Evolutionary conservation across 1,140 invertebrate genomes (phyloP), one percentile per base, ranked within the genome.

Genomic region (Popillia japonica): DNA sequence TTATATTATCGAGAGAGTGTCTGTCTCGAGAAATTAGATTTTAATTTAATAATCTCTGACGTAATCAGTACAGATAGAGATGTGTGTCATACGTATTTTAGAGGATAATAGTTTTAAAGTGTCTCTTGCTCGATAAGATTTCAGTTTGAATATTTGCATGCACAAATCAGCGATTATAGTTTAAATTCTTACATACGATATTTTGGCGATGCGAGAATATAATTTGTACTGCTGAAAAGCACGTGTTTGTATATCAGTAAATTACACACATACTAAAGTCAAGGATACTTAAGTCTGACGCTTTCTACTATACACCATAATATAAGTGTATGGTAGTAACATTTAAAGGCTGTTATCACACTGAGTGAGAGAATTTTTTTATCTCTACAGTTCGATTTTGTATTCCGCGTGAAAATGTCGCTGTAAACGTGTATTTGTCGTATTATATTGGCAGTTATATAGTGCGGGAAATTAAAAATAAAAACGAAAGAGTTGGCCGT

Each of bases 241-340:
- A 64, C 61, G 61, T 64, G 61, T 64, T 64, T 64, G 61, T 64
- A 64, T 64, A 64, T 64, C 61, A 64, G 61, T 8, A 64, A 64
- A 64, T 64, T 64, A 64, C 61, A 64, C 11, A 27, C 23, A n/a
- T n/a, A 64, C 61, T 64, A 64, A 64, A 64, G 61, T 64, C 61
- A 64, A 64, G 61, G 61, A 64, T 64, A 64, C 22, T 27, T 64
- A 64, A 64, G 4, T 64, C 61, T 11, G 61, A 11, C 61, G 61
- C 61, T 64, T 64, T 64, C 61, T 64, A 64, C 61, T 2, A n/a
- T n/a, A n/a, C n/a, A n/a, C n/a, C n/a, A n/a, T n/a, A n/a, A n/a
- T n/a, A n/a, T n/a, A n/a, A n/a, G n/a, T n/a, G 61, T 64, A 64
- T 22, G 10, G 22, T 64, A 64, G 11, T 22, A 64, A 64, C 61